These are phyloP conservation scores for Lacanobia oleracea DNA, from an alignment of 2,888 invertebrate species.

Conservation along the genomic window DNA sequence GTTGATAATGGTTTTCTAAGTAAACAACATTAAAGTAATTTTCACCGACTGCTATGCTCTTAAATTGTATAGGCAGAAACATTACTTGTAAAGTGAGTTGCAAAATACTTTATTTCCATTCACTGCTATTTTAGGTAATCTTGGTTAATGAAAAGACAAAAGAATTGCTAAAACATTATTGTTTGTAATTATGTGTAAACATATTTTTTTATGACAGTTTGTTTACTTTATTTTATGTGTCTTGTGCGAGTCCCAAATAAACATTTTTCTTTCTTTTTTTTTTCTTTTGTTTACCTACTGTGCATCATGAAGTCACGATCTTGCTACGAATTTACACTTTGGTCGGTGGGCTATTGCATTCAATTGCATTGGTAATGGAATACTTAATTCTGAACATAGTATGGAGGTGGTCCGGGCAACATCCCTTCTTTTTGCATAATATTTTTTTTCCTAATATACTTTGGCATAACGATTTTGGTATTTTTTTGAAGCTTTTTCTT, in stretches of 20 bases:
- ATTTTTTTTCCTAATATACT: too few species aligned
- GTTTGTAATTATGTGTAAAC: too few species aligned
- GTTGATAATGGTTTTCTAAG: constrained; percentile 44
- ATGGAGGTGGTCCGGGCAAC: background rate
- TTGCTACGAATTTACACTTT: background rate
- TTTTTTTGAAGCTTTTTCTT: too few species aligned
- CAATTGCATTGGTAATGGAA: background rate
- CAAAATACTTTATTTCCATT: constrained; percentile 9
- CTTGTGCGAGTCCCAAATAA: too few species aligned
- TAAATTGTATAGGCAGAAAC: constrained; percentile 23
- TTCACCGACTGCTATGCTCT: constrained; percentile 25
- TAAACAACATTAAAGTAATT: constrained; percentile 43
- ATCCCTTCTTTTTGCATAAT: too few species aligned
- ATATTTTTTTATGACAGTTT: too few species aligned
- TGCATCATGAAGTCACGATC: constrained; percentile 12
- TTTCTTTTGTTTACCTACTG: too few species aligned
- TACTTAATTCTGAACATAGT: background rate
- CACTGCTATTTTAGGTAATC: constrained; percentile 7
- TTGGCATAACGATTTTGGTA: too few species aligned
- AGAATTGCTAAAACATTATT: constrained; percentile 22
- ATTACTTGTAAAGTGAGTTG: constrained; percentile 29
- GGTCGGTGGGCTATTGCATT: background rate
- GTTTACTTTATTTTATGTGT: too few species aligned
- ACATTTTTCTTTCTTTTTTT: too few species aligned
- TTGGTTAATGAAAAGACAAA: constrained; percentile 17